These are phyloP conservation scores for Tiliacea citrago DNA, from an alignment of 2,888 invertebrate species.

Conservation along the genomic window DNA sequence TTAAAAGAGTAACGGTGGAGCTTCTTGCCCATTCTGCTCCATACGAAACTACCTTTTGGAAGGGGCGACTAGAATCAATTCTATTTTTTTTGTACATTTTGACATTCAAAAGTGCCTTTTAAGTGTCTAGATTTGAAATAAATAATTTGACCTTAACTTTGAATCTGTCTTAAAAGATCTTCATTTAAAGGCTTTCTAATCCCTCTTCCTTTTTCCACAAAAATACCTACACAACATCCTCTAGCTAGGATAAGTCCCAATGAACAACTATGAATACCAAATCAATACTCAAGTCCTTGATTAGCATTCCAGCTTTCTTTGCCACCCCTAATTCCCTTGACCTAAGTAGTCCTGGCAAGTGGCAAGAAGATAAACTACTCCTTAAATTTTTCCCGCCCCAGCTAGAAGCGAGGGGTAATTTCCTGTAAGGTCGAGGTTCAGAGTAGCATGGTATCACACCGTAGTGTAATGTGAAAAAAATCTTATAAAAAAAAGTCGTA, in stretches of 20 bases:
- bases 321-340: conserved; percentile 40
- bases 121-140: too few species aligned
- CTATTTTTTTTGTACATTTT: too few species aligned
- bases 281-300: conserved; percentile 4
- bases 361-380: conserved; percentile 65
- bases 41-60: too few species aligned
- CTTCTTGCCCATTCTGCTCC: too few species aligned
- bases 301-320: conserved; percentile 15
- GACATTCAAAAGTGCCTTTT: too few species aligned
- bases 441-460: conserved; percentile 56
- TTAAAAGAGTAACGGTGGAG: too few species aligned
- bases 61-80: too few species aligned
- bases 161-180: too few species aligned
- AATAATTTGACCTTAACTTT: too few species aligned
- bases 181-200: not conserved
- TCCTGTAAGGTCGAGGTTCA: conserved; percentile 68
- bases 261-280: conserved; percentile 19
- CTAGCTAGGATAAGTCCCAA: not conserved
- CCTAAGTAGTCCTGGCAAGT: conserved; percentile 47
- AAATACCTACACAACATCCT: not conserved
- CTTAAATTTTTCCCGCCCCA: conserved; percentile 68
- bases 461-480: conserved; percentile 3
- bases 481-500: too few species aligned
- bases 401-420: conserved; percentile 67
- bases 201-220: too few species aligned